Conservation (phyloP, 2,888 invertebrate species). For the Oscheius sp. region DNA sequence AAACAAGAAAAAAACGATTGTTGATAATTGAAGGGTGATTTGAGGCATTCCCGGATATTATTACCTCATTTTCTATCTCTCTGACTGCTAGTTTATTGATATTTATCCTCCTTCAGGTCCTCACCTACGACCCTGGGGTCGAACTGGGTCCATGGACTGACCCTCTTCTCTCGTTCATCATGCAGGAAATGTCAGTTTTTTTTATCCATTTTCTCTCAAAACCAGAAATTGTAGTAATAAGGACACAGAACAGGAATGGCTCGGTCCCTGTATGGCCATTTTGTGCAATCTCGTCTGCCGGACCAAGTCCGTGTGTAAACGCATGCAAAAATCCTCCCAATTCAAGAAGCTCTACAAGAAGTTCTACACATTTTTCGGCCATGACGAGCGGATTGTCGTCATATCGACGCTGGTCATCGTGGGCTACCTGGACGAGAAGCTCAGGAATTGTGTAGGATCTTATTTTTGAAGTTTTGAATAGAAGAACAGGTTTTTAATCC, state of each 20-base stretch:
- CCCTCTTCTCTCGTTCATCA: conserved; percentile 60
- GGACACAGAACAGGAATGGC: conserved; percentile 63
- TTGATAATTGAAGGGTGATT: no score
- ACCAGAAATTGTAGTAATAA: conserved; percentile 35
- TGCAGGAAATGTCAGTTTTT: conserved; percentile 61
- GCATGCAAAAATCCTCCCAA: conserved; percentile 59
- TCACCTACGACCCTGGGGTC: conserved; percentile 63
- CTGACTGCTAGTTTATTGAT: no score
- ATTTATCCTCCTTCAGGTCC: conserved; percentile 38
- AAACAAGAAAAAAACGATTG: no score
- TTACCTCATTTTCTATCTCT: no score
- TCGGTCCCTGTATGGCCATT: conserved; percentile 67
- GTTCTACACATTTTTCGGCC: conserved; percentile 59
- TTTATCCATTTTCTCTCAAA: not conserved
- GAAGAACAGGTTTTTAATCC: conserved; percentile 62
- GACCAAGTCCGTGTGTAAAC: conserved; percentile 61
- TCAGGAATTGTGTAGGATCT: conserved; percentile 59
- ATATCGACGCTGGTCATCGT: conserved; percentile 66
- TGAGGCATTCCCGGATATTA: no score
- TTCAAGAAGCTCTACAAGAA: conserved; percentile 58
- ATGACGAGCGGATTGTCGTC: conserved; percentile 65
- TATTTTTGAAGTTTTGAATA: not conserved
- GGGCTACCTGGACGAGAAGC: conserved; percentile 64
- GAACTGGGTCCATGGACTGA: conserved; percentile 62
- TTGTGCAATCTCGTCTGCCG: conserved; percentile 67